Evolutionary conservation across 2,888 invertebrate genomes (phyloP).

Genomic region (Metacarcinus magister): DNA sequence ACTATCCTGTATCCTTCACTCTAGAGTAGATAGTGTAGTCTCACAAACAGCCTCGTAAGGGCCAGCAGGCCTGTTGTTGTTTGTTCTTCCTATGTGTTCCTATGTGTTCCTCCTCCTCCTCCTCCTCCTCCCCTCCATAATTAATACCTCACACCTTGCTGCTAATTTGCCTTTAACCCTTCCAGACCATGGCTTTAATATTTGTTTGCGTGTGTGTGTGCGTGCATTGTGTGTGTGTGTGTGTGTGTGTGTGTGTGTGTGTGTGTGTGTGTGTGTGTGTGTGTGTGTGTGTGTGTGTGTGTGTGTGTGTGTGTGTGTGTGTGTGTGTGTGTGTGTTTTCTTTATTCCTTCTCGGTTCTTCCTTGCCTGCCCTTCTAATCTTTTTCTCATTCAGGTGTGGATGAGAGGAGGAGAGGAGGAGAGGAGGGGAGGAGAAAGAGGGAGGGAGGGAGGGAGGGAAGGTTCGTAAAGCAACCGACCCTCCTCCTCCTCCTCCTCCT

Average conservation of each 20-base stretch:
- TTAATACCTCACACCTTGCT: background rate
- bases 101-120: too few species aligned
- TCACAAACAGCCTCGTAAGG: too few species aligned
- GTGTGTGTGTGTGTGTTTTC: background rate
- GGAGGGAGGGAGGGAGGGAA: background rate
- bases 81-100: too few species aligned
- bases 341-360: background rate
- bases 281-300: background rate
- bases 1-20: too few species aligned
- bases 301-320: background rate
- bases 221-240: background rate
- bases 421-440: background rate
- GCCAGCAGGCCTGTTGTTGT: too few species aligned
- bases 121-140: too few species aligned
- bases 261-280: background rate
- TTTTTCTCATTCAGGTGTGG: constrained; percentile 46
- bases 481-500: background rate
- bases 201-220: too few species aligned
- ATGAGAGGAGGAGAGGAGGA: background rate
- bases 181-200: too few species aligned
- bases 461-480: constrained; percentile 7
- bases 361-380: background rate
- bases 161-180: too few species aligned
- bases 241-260: background rate
- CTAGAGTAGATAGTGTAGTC: too few species aligned